Percentiles rank a stretch among this genome's conserved stretches.
Conservation (phyloP, 1,140 invertebrate genomes). For the Bombus cullumanus region DNA sequence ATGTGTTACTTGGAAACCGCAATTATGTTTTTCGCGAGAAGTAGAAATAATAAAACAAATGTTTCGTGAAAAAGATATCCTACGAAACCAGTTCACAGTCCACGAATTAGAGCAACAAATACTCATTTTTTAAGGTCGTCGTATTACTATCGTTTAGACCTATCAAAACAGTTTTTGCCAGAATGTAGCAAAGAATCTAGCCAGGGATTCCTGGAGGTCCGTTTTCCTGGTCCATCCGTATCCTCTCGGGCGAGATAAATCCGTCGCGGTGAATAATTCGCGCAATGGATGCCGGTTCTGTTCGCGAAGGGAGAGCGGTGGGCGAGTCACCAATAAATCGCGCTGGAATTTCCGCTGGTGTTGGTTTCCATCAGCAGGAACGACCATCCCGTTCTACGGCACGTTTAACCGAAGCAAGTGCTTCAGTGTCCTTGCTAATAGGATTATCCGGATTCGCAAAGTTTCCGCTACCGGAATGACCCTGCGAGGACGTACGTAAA, state of each 20-base stretch:
- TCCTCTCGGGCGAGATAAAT: constrained; percentile 32
- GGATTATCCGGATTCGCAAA: constrained; percentile 69
- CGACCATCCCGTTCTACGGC: constrained; percentile 47
- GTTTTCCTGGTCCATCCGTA: not conserved
- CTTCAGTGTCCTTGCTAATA: constrained; percentile 66
- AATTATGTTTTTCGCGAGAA: too few species aligned
- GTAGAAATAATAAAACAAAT: too few species aligned
- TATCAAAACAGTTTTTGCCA: not conserved
- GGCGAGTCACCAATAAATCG: constrained; percentile 41
- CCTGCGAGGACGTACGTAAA: constrained; percentile 52
- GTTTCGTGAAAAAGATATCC: too few species aligned
- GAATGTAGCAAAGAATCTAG: constrained; percentile 7
- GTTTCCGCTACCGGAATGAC: constrained; percentile 57
- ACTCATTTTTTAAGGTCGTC: rapidly evolving
- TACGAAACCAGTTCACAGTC: too few species aligned
- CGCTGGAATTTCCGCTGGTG: constrained; percentile 44
- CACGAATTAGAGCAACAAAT: not conserved
- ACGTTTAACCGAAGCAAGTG: constrained; percentile 61
- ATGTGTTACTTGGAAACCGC: too few species aligned
- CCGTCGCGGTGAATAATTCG: constrained; percentile 51
- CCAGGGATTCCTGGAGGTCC: not conserved
- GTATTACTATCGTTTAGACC: not conserved
- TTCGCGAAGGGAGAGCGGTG: constrained; percentile 29
- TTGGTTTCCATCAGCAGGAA: constrained; percentile 62
- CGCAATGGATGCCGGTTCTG: constrained; percentile 26